Evolutionary conservation across 2,797 vertebrate genomes (phyloP), one percentile per base, ranked within the genome.

Genomic region (Pangasius krempfi): DNA sequence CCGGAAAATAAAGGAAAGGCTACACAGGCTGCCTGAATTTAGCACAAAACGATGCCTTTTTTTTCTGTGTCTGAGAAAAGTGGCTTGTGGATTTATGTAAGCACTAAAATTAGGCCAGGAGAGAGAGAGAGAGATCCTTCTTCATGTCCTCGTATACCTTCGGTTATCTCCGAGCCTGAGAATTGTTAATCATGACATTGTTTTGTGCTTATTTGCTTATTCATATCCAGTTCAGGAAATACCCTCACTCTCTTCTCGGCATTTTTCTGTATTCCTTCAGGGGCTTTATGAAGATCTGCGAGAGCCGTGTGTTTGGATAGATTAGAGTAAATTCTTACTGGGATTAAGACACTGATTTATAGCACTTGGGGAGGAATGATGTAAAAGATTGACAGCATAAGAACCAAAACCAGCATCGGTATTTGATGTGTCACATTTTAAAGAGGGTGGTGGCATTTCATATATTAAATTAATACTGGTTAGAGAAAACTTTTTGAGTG

Each of bases 61-160:
- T 2, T 80, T 52, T 4, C 76, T 4, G 5, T 50, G 25, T 78
- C 47, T 56, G 14, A 22, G 50, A 79, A 79, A 79, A 79, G 52
- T 33, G 75, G 75, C 75, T 18, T 78, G 50, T 80, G 78, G 64
- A 68, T 82, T 87, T 82, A 87, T 72, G 27, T 82, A 87, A 87
- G 79, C 27, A 44, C 18, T 82, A 44, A 82, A 87, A 87, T 87
- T 54, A 82, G 86, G 66, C 79, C 79, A 81, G 66, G 7, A 30
- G 75, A 18, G 25, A n/a, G 44, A 75, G 72, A 27, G 30, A 72
- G 68, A 72, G 70, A 75, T 12, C 27, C 14, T n/a, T 78, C 75
- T 27, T n/a, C 47, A n/a, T 78, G 47, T 78, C 10, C 44, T 47
- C 0, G 22, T 75, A 25, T 75, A 75, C 37, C 40, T n/a, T 76